Evolutionary conservation across 2,888 invertebrate species (phyloP), one percentile per base, ranked within the genome.

Genomic region (Opisthograptis luteolata): DNA sequence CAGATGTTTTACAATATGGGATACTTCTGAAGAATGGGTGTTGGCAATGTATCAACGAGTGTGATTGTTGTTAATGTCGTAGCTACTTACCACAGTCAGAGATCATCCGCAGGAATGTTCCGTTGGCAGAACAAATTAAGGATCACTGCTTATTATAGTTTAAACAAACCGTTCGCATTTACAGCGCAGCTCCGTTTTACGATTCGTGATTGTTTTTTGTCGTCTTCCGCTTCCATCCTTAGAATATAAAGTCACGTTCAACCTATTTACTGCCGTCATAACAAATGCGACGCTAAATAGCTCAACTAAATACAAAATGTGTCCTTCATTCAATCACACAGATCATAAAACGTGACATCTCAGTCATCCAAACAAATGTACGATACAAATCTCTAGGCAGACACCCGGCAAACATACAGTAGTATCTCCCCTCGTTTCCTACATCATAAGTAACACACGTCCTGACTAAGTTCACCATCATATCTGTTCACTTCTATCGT

Each of bases 401-500:
- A 77, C 79, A 73, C 71, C 69, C 74, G 56, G 64, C 76, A 76
- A 76, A 76, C 81, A 76, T 70, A 73, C 73, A 70, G 70, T 70
- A 66, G 73, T 75, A 81, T 83, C 84, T 86, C 82, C 87, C 87
- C 85, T 80, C 81, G 79, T 73, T 86, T 87, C 85, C 86, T 85
- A 84, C 76, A 80, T 77, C 76, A 75, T 80, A 81, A 84, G 77
- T 82, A 77, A 78, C 77, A 74, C 71, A 78, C 78, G 79, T 79
- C 78, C 79, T 77, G 72, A 66, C 67, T 72, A 76, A 76, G 70
- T 73, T 70, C 62, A 68, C 79, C 74, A 74, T 56, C 55, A 66
- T 72, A 73, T 60, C 51, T 70, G 51, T 68, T 55, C 69, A 55
- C 46, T 45, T 41, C 8, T 44, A 20, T 55, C 40, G 52, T 49